Conservation (phyloP, 2,888 invertebrate genomes). For the Spilosoma lubricipeda region DNA sequence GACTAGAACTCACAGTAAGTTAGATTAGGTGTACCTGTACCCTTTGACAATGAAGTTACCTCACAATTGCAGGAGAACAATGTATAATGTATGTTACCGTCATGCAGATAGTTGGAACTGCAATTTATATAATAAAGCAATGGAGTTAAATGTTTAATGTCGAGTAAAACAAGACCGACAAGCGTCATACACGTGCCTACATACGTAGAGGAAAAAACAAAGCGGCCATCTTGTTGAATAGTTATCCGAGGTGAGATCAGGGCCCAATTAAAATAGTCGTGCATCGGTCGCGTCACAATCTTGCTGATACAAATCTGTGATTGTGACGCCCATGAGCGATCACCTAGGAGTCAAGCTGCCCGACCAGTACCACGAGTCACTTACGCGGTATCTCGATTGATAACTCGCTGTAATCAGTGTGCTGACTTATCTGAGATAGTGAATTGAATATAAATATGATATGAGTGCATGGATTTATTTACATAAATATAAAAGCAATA, state of each 20-base stretch:
- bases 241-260: constrained; percentile 79
- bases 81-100: constrained; percentile 51
- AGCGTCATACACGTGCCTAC: constrained; percentile 78
- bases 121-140: constrained; percentile 42
- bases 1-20: constrained; percentile 62
- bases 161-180: constrained; percentile 59
- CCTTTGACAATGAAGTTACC: constrained; percentile 61
- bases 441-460: constrained; percentile 47
- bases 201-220: constrained; percentile 64
- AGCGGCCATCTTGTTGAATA: constrained; percentile 76
- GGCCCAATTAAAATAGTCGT: constrained; percentile 86
- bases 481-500: constrained; percentile 1
- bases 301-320: constrained; percentile 74
- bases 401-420: constrained; percentile 46
- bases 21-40: constrained; percentile 54
- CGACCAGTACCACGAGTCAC: constrained; percentile 48
- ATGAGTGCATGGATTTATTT: constrained; percentile 35
- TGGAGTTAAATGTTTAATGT: constrained; percentile 48
- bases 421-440: constrained; percentile 40
- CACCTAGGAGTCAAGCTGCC: constrained; percentile 62
- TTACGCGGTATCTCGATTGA: constrained; percentile 51
- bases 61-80: constrained; percentile 50
- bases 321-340: constrained; percentile 81
- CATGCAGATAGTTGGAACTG: constrained; percentile 27
- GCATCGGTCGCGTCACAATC: constrained; percentile 84